Evolutionary conservation across 2,797 vertebrate genomes (phyloP).

Genomic region (Anguilla anguilla): DNA sequence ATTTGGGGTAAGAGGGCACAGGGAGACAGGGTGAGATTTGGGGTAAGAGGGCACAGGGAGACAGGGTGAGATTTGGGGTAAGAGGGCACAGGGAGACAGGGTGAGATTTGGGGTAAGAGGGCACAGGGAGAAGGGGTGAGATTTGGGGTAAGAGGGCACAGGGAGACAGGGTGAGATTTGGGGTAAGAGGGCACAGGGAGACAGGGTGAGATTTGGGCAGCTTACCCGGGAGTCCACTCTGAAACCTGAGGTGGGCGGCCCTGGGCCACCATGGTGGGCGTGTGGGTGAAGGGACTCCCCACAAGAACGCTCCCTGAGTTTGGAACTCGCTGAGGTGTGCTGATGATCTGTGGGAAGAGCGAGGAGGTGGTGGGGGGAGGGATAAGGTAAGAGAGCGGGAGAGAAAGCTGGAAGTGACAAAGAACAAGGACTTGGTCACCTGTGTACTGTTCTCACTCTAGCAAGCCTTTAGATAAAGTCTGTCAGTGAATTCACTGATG

Average conservation of each 20-base stretch:
- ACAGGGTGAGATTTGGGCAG: not conserved
- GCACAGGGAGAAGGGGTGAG: no score
- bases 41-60: not conserved
- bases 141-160: no score
- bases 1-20: not conserved
- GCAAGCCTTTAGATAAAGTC: not conserved
- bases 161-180: no score
- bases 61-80: not conserved
- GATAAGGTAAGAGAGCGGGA: not conserved
- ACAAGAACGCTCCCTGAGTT: slow-evolving; percentile 78
- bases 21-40: not conserved
- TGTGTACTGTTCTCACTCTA: not conserved
- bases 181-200: no score
- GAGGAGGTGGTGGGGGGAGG: not conserved
- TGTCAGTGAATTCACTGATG: not conserved
- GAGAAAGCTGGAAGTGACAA: not conserved
- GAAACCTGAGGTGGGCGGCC: slow-evolving; percentile 73
- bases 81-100: not conserved
- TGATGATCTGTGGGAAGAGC: slow-evolving; percentile 76
- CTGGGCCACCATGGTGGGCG: slow-evolving; percentile 80
- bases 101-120: no score
- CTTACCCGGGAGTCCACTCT: slow-evolving; percentile 81
- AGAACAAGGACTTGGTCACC: not conserved
- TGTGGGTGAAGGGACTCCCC: slow-evolving; percentile 72
- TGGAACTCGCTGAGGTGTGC: slow-evolving; percentile 79